Evolutionary conservation across 2,113 vertebrate species (phyloP).

Genomic region (Verasper variegatus): DNA sequence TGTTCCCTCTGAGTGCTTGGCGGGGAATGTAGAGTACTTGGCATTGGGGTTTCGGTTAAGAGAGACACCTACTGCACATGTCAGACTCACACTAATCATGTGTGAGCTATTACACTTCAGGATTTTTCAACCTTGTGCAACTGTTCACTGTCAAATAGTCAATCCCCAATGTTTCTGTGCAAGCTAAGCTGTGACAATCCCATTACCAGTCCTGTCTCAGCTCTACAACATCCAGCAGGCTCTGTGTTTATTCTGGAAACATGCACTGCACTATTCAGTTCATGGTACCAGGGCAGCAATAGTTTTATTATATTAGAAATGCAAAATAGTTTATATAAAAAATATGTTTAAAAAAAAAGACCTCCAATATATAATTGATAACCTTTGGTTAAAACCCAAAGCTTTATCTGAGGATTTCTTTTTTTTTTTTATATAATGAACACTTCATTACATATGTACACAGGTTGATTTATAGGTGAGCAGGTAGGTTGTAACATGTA

Average conservation of each 20-base stretch:
- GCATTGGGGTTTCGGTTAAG: neutral
- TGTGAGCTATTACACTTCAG: conserved; percentile 5
- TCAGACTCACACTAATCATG: conserved; percentile 7
- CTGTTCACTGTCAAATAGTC: conserved; percentile 14
- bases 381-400: neutral
- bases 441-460: neutral
- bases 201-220: conserved; percentile 3
- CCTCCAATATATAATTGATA: neutral
- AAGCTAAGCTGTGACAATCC: conserved; percentile 31
- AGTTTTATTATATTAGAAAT: neutral
- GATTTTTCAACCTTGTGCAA: conserved; percentile 9
- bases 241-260: neutral
- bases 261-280: neutral
- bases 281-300: neutral
- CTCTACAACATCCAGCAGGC: neutral
- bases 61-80: neutral
- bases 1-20: neutral
- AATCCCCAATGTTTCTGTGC: neutral
- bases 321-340: too few relatives aligned
- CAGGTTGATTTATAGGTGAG: neutral
- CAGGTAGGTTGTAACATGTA: conserved; percentile 1
- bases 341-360: too few relatives aligned
- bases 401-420: neutral
- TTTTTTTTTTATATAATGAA: neutral
- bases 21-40: neutral